Percentiles rank a stretch among this genome's conserved stretches.
phyloP scores from a whole-genome alignment of 2,113 vertebrate species.

The Gorsachius goisagi region DNA sequence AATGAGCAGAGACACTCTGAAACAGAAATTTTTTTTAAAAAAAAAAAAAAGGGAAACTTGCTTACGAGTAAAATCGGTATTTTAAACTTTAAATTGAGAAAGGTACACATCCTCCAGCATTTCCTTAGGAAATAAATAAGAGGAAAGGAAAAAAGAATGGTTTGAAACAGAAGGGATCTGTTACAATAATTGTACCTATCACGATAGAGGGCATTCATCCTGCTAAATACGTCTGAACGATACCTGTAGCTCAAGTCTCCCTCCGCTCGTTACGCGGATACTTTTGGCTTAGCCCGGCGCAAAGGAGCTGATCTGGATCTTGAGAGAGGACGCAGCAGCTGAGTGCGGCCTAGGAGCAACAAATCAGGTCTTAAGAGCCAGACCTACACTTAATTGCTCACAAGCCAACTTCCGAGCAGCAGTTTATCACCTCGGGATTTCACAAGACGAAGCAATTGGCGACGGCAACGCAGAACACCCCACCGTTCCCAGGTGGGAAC shows the following conservation, averaged over 20 bases:
- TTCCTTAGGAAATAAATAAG: not conserved
- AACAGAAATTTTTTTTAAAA: not conserved
- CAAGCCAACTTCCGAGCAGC: constrained; percentile 43
- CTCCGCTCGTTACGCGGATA: not conserved
- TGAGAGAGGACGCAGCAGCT: not conserved
- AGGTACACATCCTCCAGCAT: not conserved
- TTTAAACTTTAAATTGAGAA: not conserved
- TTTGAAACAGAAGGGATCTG: not conserved
- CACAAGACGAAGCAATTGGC: constrained; percentile 31
- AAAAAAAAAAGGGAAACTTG: not conserved
- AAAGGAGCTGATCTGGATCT: constrained; percentile 27
- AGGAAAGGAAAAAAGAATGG: not conserved
- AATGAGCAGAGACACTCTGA: constrained; percentile 20
- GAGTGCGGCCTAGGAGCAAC: not conserved
- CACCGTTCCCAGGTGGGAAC: not conserved
- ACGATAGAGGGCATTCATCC: not conserved
- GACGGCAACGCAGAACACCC: not conserved
- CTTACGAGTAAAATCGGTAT: not conserved
- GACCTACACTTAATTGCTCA: constrained; percentile 18
- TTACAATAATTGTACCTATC: not conserved
- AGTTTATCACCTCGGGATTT: constrained; percentile 42
- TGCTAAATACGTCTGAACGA: not conserved
- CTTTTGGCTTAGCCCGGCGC: not conserved
- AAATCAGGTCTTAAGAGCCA: constrained; percentile 15
- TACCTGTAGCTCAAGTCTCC: not conserved